Percentiles rank a stretch among this genome's conserved stretches.
Conservation (phyloP, 2,797 vertebrate species). For the Phoeniculus purpureus region DNA sequence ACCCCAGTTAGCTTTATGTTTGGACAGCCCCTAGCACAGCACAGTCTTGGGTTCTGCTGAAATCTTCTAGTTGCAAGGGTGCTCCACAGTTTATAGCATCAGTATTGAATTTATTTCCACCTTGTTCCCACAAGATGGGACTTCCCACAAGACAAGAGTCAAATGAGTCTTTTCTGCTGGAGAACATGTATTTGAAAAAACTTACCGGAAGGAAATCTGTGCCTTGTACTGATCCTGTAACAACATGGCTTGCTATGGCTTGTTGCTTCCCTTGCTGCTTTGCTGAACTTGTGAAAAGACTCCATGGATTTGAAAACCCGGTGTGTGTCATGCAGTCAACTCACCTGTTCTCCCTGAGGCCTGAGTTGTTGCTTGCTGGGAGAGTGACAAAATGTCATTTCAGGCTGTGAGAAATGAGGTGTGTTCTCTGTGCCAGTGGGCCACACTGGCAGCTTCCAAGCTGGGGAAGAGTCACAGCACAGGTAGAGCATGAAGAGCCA, state of each 20-base stretch:
- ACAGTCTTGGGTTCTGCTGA: not conserved
- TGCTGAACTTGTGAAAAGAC: slow-evolving; percentile 25
- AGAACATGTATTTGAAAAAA: not conserved
- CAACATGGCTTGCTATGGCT: not conserved
- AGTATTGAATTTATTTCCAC: not conserved
- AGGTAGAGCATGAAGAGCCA: not conserved
- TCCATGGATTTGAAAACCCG: not conserved
- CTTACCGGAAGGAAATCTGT: not conserved
- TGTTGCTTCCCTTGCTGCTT: not conserved
- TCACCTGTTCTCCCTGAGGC: slow-evolving; percentile 45
- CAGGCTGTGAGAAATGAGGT: slow-evolving; percentile 29
- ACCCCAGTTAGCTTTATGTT: not conserved
- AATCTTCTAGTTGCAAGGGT: not conserved
- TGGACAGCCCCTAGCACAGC: not conserved
- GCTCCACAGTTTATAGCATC: not conserved
- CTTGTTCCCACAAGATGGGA: not conserved
- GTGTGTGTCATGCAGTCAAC: not conserved
- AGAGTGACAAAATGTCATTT: slow-evolving; percentile 31
- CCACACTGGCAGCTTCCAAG: not conserved
- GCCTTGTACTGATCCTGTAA: not conserved
- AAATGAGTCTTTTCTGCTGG: not conserved
- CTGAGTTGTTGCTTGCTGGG: slow-evolving; percentile 33
- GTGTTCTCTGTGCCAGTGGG: not conserved
- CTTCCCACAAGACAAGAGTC: not conserved
- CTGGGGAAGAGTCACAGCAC: rapidly evolving